phyloP scores from a whole-genome alignment of 2,113 vertebrate genomes.

The Rhinoderma darwinii region DNA sequence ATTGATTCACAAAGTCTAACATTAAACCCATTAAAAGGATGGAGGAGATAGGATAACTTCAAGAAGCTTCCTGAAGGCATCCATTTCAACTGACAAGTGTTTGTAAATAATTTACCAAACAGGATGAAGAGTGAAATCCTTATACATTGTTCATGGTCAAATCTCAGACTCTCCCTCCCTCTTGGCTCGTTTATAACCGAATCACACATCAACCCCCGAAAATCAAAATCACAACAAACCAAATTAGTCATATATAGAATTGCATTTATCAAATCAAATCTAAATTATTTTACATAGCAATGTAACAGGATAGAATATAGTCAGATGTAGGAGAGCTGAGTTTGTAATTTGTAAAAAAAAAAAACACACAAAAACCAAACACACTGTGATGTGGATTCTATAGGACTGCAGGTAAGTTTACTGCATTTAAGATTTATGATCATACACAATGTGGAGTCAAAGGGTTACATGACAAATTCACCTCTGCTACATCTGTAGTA shows the following conservation, averaged over 20 bases:
- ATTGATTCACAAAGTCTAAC: slow-evolving; percentile 55
- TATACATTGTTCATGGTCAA: background rate
- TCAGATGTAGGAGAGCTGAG: background rate
- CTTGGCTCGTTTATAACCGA: background rate
- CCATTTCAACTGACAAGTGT: slow-evolving; percentile 52
- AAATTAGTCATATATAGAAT: background rate
- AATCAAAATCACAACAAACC: background rate
- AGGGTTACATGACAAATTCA: background rate
- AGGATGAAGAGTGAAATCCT: background rate
- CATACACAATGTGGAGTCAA: background rate
- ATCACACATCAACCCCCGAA: background rate
- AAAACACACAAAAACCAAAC: too few relatives aligned
- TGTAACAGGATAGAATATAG: background rate
- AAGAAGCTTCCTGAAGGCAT: slow-evolving; percentile 47
- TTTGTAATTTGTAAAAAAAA: background rate
- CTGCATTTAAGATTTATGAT: too few relatives aligned
- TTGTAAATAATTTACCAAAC: slow-evolving; percentile 54
- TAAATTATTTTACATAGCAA: background rate
- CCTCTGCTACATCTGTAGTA: background rate
- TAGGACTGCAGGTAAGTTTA: background rate
- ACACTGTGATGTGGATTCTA: too few relatives aligned
- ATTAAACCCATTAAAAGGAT: slow-evolving; percentile 55
- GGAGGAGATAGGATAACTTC: slow-evolving; percentile 27
- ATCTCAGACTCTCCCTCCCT: background rate
- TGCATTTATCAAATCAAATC: background rate